These are phyloP conservation scores for Zaprionus lachaisei DNA, from an alignment of 1,140 invertebrate species.

Conservation along the genomic window DNA sequence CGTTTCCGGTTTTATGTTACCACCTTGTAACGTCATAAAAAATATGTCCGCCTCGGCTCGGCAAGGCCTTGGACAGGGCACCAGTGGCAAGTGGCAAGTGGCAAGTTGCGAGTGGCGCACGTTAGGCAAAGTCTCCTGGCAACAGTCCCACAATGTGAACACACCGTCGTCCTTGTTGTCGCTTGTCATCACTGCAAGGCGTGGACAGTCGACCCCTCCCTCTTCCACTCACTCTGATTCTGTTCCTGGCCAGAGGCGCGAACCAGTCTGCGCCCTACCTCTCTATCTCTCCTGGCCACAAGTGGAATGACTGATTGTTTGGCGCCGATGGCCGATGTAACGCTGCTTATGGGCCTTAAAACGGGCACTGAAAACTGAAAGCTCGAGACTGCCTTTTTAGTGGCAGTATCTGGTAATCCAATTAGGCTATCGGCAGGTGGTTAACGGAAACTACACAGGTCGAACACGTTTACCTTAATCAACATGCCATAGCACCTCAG, in stretches of 20 bases:
- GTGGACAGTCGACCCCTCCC: neutral
- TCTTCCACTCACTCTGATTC: neutral
- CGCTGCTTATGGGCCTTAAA: slow-evolving; percentile 17
- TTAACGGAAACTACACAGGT: slow-evolving; percentile 7
- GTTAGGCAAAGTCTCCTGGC: slow-evolving; percentile 37
- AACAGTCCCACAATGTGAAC: slow-evolving; percentile 11
- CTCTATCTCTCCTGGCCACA: slow-evolving; percentile 1
- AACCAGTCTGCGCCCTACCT: neutral
- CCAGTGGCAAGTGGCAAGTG: neutral
- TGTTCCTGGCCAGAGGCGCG: neutral
- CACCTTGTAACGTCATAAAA: slow-evolving; percentile 72
- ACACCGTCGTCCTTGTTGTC: slow-evolving; percentile 25
- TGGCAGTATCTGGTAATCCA: slow-evolving; percentile 29
- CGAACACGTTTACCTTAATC: neutral
- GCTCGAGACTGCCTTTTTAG: slow-evolving; percentile 18
- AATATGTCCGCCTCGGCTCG: slow-evolving; percentile 39
- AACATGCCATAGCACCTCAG: too few species aligned
- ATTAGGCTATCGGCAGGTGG: slow-evolving; percentile 29
- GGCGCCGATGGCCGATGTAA: slow-evolving; percentile 20
- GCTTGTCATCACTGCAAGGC: slow-evolving; percentile 29
- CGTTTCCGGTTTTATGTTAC: slow-evolving; percentile 67
- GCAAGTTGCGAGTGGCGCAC: slow-evolving; percentile 21
- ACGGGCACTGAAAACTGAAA: slow-evolving; percentile 8
- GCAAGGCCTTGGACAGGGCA: slow-evolving; percentile 22
- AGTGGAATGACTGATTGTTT: slow-evolving; percentile 39